A percentile compares a stretch with the other conserved stretches of the same genome.
phyloP scores from a whole-genome alignment of 2,113 vertebrate species.

The Panthera uncia region DNA sequence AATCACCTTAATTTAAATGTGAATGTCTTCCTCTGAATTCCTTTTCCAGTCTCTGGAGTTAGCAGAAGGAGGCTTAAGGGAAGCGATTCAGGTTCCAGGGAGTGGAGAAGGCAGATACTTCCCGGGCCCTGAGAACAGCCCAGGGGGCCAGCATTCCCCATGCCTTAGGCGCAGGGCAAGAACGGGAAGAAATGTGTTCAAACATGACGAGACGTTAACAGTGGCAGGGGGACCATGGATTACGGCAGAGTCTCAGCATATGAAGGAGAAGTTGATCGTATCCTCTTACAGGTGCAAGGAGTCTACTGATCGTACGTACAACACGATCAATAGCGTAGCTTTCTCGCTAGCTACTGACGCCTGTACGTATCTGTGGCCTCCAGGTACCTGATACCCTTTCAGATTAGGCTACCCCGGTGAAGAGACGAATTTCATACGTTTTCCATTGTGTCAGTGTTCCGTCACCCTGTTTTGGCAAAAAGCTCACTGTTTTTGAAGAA shows the following conservation, averaged over 20 bases:
- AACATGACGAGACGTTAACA: background rate
- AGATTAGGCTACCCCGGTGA: accelerated
- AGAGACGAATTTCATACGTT: background rate
- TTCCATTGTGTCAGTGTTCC: background rate
- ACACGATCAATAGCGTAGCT: too few species aligned
- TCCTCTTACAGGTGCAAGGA: accelerated
- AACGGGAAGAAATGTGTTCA: too few species aligned
- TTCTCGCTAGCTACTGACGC: background rate
- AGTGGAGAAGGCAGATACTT: background rate
- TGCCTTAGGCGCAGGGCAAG: background rate
- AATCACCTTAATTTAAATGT: background rate
- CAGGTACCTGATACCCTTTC: too few species aligned
- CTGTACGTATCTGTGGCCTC: accelerated
- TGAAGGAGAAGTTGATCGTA: accelerated
- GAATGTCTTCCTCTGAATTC: background rate
- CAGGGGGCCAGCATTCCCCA: accelerated
- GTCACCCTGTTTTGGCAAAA: background rate
- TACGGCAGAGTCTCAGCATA: accelerated
- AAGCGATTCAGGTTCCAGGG: background rate
- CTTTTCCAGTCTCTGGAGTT: background rate
- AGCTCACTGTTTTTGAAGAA: background rate
- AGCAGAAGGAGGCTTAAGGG: background rate
- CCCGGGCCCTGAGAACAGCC: background rate
- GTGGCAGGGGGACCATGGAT: background rate
- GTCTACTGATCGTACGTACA: accelerated